A percentile compares a stretch with the other conserved stretches of the same genome.
Evolutionary conservation across 2,888 invertebrate species (phyloP).

Genomic region (Lapara coniferarum): DNA sequence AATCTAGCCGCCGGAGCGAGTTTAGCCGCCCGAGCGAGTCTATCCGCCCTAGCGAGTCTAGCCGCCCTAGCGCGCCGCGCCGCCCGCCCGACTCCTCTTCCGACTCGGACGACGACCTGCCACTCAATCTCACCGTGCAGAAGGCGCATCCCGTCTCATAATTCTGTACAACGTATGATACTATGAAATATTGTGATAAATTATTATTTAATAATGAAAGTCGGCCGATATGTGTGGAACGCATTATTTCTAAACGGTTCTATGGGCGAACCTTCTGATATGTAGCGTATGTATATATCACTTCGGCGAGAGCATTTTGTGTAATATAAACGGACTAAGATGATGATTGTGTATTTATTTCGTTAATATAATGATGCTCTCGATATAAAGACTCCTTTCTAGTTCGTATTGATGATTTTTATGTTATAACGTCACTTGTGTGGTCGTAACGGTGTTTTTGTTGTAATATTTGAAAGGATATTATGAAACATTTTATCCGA

Average conservation of each 20-base stretch:
- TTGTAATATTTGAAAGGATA: neutral
- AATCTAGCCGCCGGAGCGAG: too few species aligned
- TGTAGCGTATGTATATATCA: slow-evolving; percentile 3
- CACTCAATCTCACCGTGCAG: slow-evolving; percentile 65
- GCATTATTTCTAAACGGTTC: neutral
- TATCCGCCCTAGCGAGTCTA: slow-evolving; percentile 51
- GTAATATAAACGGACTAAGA: slow-evolving; percentile 28
- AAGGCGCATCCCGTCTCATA: slow-evolving; percentile 43
- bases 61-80: slow-evolving; percentile 66
- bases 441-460: neutral
- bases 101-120: slow-evolving; percentile 71
- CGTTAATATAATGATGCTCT: slow-evolving; percentile 2
- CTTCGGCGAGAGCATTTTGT: slow-evolving; percentile 6
- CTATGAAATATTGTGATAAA: slow-evolving; percentile 45
- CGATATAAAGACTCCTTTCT: neutral
- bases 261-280: neutral
- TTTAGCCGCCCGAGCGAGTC: too few species aligned
- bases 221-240: neutral
- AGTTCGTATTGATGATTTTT: neutral
- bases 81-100: slow-evolving; percentile 35
- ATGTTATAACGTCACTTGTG: neutral
- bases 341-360: slow-evolving; percentile 27
- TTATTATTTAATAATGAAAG: slow-evolving; percentile 9
- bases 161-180: slow-evolving; percentile 32
- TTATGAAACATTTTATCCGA: neutral